These are phyloP conservation scores for Chrysodeixis includens DNA, from an alignment of 2,888 invertebrate species.

Conservation along the genomic window DNA sequence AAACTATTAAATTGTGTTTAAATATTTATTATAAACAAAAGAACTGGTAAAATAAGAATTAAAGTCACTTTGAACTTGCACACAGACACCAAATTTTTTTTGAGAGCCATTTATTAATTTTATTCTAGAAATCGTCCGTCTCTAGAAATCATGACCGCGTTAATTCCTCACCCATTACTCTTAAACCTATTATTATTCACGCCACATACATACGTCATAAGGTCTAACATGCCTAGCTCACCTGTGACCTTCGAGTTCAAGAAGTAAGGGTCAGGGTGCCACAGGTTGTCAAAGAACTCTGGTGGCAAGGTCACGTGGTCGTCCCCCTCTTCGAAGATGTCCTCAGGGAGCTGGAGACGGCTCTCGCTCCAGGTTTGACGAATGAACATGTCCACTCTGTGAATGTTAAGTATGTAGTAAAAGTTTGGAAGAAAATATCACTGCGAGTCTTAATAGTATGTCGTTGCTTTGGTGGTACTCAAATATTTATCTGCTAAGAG, in stretches of 20 bases:
- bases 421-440: no score
- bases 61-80: no score
- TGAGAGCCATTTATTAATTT: no score
- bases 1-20: no score
- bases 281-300: constrained; percentile 95
- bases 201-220: background rate
- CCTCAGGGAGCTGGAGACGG: constrained; percentile 92
- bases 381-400: constrained; percentile 95
- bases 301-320: constrained; percentile 94
- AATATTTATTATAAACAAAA: no score
- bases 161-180: background rate
- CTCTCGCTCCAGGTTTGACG: constrained; percentile 94
- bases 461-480: no score
- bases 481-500: no score
- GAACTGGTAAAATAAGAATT: no score
- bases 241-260: constrained; percentile 95
- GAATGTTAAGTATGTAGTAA: constrained; percentile 34
- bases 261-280: constrained; percentile 96
- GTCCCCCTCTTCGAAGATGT: constrained; percentile 94
- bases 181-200: background rate
- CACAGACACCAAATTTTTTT: no score
- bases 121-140: no score
- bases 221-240: constrained; percentile 68
- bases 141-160: background rate
- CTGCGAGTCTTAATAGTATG: no score